phyloP scores from a whole-genome alignment of 2,113 vertebrate genomes.

The Catharus minimus region DNA sequence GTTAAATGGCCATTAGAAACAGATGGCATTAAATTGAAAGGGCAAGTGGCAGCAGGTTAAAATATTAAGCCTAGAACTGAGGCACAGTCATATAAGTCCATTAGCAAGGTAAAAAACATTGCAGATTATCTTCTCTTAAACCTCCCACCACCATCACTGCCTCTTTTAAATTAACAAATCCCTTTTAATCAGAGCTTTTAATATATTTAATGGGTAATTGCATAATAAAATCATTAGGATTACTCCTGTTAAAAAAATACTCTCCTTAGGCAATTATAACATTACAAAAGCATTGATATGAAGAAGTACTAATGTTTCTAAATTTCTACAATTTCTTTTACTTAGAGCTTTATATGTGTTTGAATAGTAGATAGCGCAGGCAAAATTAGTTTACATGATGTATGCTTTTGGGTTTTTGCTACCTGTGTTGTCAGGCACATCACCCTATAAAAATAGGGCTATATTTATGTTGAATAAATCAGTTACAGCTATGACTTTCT shows the following conservation, averaged over 20 bases:
- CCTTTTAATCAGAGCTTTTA: slow-evolving; percentile 65
- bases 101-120: slow-evolving; percentile 72
- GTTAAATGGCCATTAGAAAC: slow-evolving; percentile 76
- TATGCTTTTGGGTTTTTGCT: not conserved
- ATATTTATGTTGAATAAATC: not conserved
- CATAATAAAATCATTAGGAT: slow-evolving; percentile 62
- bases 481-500: not conserved
- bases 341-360: slow-evolving; percentile 16
- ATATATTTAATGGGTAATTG: slow-evolving; percentile 68
- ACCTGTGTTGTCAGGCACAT: not conserved
- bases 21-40: slow-evolving; percentile 64
- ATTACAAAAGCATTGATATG: slow-evolving; percentile 62
- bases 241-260: slow-evolving; percentile 47
- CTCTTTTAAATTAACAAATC: slow-evolving; percentile 32
- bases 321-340: slow-evolving; percentile 38
- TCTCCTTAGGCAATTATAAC: slow-evolving; percentile 55
- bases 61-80: slow-evolving; percentile 44
- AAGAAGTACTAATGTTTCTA: slow-evolving; percentile 38
- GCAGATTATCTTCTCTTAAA: slow-evolving; percentile 48
- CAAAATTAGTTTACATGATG: not conserved
- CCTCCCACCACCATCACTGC: not conserved
- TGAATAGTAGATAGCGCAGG: not conserved
- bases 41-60: slow-evolving; percentile 43
- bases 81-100: slow-evolving; percentile 59
- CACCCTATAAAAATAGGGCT: not conserved